Evolutionary conservation across 2,113 vertebrate genomes (phyloP).

Genomic region (Microcebus lehilahytsara): DNA sequence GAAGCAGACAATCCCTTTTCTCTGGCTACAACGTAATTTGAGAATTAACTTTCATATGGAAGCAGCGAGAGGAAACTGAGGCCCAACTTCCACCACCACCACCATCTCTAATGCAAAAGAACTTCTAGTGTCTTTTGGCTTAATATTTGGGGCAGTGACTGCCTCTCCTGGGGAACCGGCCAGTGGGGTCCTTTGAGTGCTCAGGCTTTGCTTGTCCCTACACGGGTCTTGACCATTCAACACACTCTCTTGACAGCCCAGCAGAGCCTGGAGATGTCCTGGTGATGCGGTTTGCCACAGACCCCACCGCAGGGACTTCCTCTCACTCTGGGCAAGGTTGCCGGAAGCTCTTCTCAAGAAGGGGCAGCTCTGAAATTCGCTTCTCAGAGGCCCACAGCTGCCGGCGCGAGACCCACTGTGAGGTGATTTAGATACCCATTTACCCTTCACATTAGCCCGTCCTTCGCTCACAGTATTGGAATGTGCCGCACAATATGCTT

Average conservation of each 20-base stretch:
- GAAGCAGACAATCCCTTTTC: neutral
- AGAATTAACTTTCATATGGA: neutral
- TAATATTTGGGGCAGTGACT: neutral
- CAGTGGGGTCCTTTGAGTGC: neutral
- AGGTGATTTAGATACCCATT: constrained; percentile 80
- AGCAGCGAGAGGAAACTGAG: neutral
- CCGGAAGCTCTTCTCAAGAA: constrained; percentile 52
- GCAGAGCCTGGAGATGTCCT: neutral
- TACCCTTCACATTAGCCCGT: constrained; percentile 81
- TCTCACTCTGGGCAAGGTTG: constrained; percentile 22
- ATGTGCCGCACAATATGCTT: constrained; percentile 89
- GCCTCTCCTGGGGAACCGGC: neutral
- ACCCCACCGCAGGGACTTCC: constrained; percentile 20
- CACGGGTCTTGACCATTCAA: neutral
- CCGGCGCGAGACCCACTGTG: constrained; percentile 68
- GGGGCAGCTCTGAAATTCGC: constrained; percentile 43
- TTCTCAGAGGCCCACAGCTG: constrained; percentile 81
- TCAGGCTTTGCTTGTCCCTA: neutral
- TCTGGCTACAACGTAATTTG: neutral
- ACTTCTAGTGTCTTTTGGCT: neutral
- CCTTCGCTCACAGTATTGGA: constrained; percentile 85
- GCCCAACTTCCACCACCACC: too few species aligned
- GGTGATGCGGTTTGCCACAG: neutral
- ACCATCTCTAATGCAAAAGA: neutral
- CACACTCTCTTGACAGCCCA: neutral